Percentiles rank a stretch among this genome's conserved stretches.
Conservation (phyloP, 2,113 vertebrate genomes). For the Cichladusa arquata region DNA sequence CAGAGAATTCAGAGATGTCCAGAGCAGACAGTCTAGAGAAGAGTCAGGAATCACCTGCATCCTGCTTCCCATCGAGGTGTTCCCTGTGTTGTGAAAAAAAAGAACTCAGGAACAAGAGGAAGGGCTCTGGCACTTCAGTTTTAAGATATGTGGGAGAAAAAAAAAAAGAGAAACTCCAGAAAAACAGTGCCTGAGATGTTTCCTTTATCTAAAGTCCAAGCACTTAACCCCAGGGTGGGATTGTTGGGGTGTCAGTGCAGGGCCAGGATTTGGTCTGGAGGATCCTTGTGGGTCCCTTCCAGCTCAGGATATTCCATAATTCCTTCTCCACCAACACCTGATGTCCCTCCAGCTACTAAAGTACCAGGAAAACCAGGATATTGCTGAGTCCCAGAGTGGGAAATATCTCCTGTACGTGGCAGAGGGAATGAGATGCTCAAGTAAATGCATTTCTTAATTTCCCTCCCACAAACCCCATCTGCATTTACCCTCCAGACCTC, state of each 20-base stretch:
- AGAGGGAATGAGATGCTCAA: neutral
- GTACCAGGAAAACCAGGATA: accelerated
- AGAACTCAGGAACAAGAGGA: neutral
- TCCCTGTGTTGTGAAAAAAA: neutral
- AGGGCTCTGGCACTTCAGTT: neutral
- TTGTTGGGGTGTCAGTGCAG: neutral
- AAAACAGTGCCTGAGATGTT: neutral
- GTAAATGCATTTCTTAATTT: neutral
- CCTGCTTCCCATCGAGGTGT: neutral
- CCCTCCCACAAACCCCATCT: neutral
- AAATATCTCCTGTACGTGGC: accelerated
- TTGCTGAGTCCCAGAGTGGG: neutral
- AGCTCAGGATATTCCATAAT: neutral
- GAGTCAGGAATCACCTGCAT: neutral
- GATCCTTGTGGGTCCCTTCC: neutral
- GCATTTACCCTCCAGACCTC: neutral
- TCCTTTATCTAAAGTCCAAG: neutral
- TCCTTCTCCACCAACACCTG: neutral
- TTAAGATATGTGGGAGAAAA: neutral
- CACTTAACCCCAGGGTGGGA: neutral
- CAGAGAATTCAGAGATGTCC: neutral
- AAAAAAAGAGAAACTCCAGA: neutral
- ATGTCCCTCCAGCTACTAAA: neutral
- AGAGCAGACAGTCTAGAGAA: neutral
- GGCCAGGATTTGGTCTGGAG: neutral